Evolutionary conservation across 2,888 invertebrate species (phyloP), one percentile per base, ranked within the genome.

Genomic region (Unio pictorum): DNA sequence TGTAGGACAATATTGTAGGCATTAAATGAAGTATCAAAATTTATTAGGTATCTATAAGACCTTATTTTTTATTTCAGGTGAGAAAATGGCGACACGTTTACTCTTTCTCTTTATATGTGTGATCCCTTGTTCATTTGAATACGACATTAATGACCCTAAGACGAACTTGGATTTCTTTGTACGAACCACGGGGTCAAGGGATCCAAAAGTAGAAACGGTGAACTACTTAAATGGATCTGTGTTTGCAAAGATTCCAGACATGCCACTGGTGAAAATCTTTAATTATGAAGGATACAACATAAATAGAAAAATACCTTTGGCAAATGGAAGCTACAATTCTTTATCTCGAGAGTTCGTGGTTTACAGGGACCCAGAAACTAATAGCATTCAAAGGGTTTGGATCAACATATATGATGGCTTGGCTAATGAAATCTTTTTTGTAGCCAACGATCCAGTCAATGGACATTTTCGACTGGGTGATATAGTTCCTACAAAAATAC

Each of bases 211-310:
- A 4, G 61, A 70, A 0, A 57, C 67, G 0, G 64, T 79, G 1
- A 71, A 68, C 34, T 78, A 80, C 58, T 57, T 80, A 4, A 81
- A 81, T 58, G 80, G 81, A 3, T 75, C 78, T 4, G 69, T 80
- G 3, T 80, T 67, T 62, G 72, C 62, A 8, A 72, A 77, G 30
- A 66, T 68, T 58, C 74, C 74, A 0, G 74, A 71, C 28, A 34
- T 34, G 20, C 58, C 56, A 11, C 57, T 78, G 8, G 60, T 65
- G 64, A 75, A 74, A 61, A 65, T 80, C 66, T 81, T 81, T 66
- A 74, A 71, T 56, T 79, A 74, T 62, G 80, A 81, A 75, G 80
- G 81, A 6, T 80, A 74, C 68, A 81, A 80, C 62, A 76, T 81
- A 15, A 75, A 74, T 59, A 61, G 76, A 55, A 77, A 80, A 34